phyloP scores from a whole-genome alignment of 1,140 invertebrate species.

The Drosophila quadrilineata region DNA sequence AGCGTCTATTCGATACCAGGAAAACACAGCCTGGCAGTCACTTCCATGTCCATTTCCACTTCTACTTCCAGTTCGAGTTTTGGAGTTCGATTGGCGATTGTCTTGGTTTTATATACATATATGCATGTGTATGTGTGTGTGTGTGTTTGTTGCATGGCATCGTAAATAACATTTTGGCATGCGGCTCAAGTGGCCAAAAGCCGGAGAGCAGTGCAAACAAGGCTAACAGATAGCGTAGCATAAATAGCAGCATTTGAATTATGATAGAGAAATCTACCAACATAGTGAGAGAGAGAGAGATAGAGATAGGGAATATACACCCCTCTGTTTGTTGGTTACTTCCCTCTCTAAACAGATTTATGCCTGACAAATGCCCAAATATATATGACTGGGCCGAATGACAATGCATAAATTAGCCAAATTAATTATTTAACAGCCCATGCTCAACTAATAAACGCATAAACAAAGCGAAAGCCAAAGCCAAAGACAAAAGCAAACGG shows the following conservation, averaged over 20 bases:
- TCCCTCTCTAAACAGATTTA: conserved; percentile 41
- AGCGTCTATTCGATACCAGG: conserved; percentile 25
- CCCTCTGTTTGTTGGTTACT: not conserved
- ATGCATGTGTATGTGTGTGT: conserved; percentile 9
- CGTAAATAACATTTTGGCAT: conserved; percentile 61
- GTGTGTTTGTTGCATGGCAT: conserved; percentile 16
- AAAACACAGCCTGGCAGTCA: too few relatives aligned
- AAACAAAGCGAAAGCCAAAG: conserved; percentile 25
- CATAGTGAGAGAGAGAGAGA: conserved; percentile 41
- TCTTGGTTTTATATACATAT: conserved; percentile 46
- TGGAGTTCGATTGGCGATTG: conserved; percentile 47
- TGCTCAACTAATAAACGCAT: conserved; percentile 45
- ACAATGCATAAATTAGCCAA: conserved; percentile 62
- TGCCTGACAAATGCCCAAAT: conserved; percentile 53
- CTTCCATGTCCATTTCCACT: conserved; percentile 1
- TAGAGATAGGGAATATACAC: conserved; percentile 60
- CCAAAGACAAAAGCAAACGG: conserved; percentile 4
- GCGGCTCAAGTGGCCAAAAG: conserved; percentile 54
- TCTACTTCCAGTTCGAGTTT: too few relatives aligned
- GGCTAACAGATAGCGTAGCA: not conserved
- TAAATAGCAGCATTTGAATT: not conserved
- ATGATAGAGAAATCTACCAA: conserved; percentile 6
- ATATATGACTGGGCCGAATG: conserved; percentile 35
- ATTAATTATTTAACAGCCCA: conserved; percentile 52
- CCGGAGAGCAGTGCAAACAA: not conserved